Base-by-base conservation (phyloP, 1,140 invertebrate genomes). In the Pachypsylla venusta region DNA sequence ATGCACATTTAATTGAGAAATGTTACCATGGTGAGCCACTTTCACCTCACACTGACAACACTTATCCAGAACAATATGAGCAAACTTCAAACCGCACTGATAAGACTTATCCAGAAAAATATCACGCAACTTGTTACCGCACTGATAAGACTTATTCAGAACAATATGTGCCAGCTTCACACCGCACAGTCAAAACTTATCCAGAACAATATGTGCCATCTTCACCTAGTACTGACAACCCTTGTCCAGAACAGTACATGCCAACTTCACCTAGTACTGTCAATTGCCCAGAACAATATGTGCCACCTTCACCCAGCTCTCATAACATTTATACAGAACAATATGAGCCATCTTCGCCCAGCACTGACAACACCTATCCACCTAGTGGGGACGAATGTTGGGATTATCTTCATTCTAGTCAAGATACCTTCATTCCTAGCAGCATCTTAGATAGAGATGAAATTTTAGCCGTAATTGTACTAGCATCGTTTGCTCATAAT, bases 401-500 rank as follows among this genome's bases (percentile, higher is more conserved):
- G 42, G 16, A 5, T 35, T 16, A 10, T 16, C 10, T 16, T 12
- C 30, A 35, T 10, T 10, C 16, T 35, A 12, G 10, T 16, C 10
- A 35, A 35, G 16, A 35, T 35, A 35, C 30, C n/a, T 19, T 10
- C 16, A 22, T 3, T 48, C 22, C 42, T 4, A 5, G 42, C 30
- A 35, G 42, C 42, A 7, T 5, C 42, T 19, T 4, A 4, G n/a
- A 48, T 19, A 48, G 42, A 19, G 42, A 48, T 22, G 42, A 48
- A 22, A 48, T 48, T 48, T 48, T 48, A 22, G 42, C 42, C 7
- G 42, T 22, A 7, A 22, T 19, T 19, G 22, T 48, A 4, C 22
- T 48, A 48, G 42, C 42, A n/a, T 48, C 42, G 42, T 48, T 48
- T 48, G 42, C 42, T 48, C 42, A 48, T n/a, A 48, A 48, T 19